Evolutionary conservation across 2,888 invertebrate species (phyloP), one percentile per base, ranked within the genome.

Genomic region (Tromatobia lineatoria): DNA sequence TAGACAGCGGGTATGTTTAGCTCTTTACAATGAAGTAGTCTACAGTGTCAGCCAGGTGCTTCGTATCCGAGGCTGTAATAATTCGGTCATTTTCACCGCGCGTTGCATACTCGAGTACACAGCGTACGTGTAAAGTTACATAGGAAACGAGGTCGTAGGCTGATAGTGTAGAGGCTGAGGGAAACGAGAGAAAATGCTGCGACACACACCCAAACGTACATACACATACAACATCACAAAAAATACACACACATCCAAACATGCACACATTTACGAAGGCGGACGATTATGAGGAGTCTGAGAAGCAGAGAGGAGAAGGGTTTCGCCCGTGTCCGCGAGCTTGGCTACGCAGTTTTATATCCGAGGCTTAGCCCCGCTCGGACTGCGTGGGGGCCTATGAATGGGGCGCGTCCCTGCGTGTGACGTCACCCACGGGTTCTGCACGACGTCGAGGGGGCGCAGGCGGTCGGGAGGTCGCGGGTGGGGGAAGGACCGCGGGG

Each of bases 321-420:
- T 66, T 75, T 54, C 38, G 64, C 45, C n/a, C 50, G 57, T 76
- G 66, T 79, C 82, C 75, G 76, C 83, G 74, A 76, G 75, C 76
- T 80, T 73, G 73, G 80, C 78, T 77, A 80, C 84, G 75, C 82
- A 85, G 78, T 86, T 86, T 84, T 85, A 78, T 85, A 83, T 86
- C 74, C 85, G 76, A 79, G 74, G 69, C 67, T 81, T 74, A 79
- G 78, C 80, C 70, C 47, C 66, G 47, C 66, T 71, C 69, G 54
- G 75, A 74, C 82, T 90, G 90, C 90, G 91, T 90, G 90, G 91
- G 90, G 88, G 90, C 90, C 89, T 90, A 92, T 93, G 92, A 93
- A 93, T 92, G 93, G 91, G 93, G 92, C 90, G 92, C 92, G 92
- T 91, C 91, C 92, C 90, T 89, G 29, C 10, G 90, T 88, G 90